Evolutionary conservation across 2,888 invertebrate genomes (phyloP), one percentile per base, ranked within the genome.

Genomic region (Dryobota labecula): DNA sequence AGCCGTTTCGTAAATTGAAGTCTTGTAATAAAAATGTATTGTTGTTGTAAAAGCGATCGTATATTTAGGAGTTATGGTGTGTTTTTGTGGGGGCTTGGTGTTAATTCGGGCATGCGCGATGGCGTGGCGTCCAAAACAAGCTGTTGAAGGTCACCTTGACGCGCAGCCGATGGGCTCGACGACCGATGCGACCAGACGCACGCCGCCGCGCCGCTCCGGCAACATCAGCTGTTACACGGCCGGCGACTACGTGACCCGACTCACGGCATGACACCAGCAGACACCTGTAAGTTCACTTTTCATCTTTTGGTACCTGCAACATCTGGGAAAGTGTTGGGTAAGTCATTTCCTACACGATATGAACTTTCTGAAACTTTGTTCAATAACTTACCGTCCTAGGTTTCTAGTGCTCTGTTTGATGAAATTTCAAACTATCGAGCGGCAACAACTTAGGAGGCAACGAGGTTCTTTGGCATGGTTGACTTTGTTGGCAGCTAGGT

Each of bases 81-180:
- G 82, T 84, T 90, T 92, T 92, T 47, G 72, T 68, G 61, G 67
- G 76, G 56, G 49, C 64, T 49, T 33, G 62, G 67, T 73, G 84
- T 86, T 84, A 81, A 90, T 91, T 90, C 85, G 92, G 88, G 90
- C 94, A 94, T 95, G 95, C 95, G 94, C 94, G 86, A 86, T 91
- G 88, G 85, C 88, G 90, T 86, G 87, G 90, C 89, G 86, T 90
- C 91, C 91, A 90, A 93, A 93, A 90, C 85, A 87, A 88, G 85
- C 76, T 85, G 86, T 85, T 92, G 92, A 94, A 95, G 95, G 95
- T 95, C 93, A 95, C 95, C 95, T 95, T 94, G 92, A 90, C 83
- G 75, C 68, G 65, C 74, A 20, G 70, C 70, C 81, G 76, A 63
- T 82, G 79, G 72, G 82, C 80, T 73, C 30, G 67, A 18, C 49